Evolutionary conservation across 2,113 vertebrate genomes (phyloP).

Genomic region (Alectura lathami): DNA sequence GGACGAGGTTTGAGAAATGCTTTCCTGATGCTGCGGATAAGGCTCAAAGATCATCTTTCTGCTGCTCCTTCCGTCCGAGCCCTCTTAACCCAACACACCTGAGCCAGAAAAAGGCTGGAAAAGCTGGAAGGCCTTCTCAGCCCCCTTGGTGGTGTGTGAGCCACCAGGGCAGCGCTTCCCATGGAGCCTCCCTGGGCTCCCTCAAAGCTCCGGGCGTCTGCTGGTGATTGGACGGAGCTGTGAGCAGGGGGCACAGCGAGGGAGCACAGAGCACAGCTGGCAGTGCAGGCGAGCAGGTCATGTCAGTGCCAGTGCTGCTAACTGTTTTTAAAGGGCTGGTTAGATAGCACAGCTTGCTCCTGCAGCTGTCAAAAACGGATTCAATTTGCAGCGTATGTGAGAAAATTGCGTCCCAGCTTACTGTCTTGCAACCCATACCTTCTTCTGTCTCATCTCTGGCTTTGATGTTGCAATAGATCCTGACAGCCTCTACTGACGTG

Average conservation of each 20-base stretch:
- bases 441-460: neutral
- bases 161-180: neutral
- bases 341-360: neutral
- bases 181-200: fast-evolving
- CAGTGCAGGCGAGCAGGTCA: neutral
- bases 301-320: neutral
- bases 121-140: neutral
- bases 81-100: neutral
- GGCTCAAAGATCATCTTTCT: neutral
- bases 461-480: neutral
- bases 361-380: neutral
- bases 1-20: neutral
- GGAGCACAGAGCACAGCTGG: neutral
- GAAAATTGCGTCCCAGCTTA: neutral
- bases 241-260: neutral
- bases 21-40: neutral
- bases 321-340: neutral
- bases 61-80: neutral
- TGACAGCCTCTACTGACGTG: neutral
- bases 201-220: fast-evolving
- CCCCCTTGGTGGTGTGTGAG: neutral
- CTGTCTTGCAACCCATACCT: fast-evolving
- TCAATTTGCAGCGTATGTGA: neutral
- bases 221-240: neutral
- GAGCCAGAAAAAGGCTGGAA: neutral